Percentiles rank a stretch among this genome's conserved stretches.
These are phyloP conservation scores for Vidua macroura DNA, from an alignment of 2,113 vertebrate genomes.

Conservation along the genomic window DNA sequence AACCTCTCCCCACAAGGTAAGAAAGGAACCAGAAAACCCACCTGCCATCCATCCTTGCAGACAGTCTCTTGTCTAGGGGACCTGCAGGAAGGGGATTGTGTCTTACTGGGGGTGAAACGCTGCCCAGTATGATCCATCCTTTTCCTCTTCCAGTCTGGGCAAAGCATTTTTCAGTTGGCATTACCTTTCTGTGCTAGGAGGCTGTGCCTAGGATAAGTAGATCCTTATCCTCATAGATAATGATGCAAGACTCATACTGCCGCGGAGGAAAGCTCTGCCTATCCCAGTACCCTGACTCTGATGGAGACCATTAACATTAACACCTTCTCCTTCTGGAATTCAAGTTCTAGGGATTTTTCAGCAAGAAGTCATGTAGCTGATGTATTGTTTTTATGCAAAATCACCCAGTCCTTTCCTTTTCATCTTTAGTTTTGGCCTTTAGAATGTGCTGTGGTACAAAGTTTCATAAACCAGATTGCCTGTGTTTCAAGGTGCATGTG, in stretches of 20 bases:
- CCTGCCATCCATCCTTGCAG: not conserved
- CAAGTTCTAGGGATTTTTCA: not conserved
- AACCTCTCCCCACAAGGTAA: not conserved
- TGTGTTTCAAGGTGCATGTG: accelerated
- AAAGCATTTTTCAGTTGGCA: not conserved
- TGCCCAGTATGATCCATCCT: not conserved
- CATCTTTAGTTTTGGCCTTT: not conserved
- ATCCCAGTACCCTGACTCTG: accelerated
- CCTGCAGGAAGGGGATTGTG: not conserved
- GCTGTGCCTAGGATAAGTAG: not conserved
- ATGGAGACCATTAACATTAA: not conserved
- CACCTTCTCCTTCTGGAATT: not conserved
- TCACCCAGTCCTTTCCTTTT: not conserved
- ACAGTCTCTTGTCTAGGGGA: not conserved
- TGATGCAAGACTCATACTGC: not conserved
- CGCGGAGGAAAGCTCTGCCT: not conserved
- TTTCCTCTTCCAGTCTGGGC: not conserved
- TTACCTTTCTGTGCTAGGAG: not conserved
- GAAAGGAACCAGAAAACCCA: not conserved
- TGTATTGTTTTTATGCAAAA: not conserved
- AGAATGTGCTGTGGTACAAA: not conserved
- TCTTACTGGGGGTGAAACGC: not conserved
- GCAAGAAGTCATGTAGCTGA: not conserved
- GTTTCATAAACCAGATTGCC: not conserved
- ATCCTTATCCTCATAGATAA: not conserved